phyloP scores from a whole-genome alignment of 2,797 vertebrate species.

The Cossypha dichroa region DNA sequence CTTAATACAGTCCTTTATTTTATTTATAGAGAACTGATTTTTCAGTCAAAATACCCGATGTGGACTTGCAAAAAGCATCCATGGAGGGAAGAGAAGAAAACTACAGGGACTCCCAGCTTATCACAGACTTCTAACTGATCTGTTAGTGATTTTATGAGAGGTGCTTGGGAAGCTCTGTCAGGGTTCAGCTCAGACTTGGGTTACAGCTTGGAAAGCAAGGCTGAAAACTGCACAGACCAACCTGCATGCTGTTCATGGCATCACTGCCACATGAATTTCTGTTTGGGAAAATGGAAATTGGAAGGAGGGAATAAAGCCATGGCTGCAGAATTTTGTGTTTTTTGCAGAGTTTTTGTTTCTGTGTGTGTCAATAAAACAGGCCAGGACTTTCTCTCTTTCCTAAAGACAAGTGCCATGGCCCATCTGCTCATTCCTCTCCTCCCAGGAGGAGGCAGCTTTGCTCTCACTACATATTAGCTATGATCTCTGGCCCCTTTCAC shows the following conservation, averaged over 20 bases:
- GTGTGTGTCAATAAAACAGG: background rate
- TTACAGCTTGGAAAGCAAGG: background rate
- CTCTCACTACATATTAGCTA: accelerated
- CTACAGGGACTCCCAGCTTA: background rate
- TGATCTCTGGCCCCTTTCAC: background rate
- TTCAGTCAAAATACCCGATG: background rate
- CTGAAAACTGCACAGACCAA: background rate
- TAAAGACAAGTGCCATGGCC: accelerated
- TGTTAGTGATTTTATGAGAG: background rate
- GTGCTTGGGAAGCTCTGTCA: background rate
- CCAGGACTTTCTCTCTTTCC: background rate
- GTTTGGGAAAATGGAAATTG: background rate
- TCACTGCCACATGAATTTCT: background rate
- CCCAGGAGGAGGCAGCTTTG: background rate
- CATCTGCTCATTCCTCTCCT: background rate
- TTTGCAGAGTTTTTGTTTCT: background rate
- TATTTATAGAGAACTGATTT: slow-evolving; percentile 12
- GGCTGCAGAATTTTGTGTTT: background rate
- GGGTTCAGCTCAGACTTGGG: background rate
- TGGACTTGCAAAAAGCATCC: background rate
- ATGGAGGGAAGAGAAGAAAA: background rate
- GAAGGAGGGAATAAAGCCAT: background rate
- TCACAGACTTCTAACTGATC: background rate
- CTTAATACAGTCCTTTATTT: slow-evolving; percentile 9
- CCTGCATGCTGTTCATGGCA: no score